phyloP scores from a whole-genome alignment of 1,140 invertebrate species.

The Ericerus pela region DNA sequence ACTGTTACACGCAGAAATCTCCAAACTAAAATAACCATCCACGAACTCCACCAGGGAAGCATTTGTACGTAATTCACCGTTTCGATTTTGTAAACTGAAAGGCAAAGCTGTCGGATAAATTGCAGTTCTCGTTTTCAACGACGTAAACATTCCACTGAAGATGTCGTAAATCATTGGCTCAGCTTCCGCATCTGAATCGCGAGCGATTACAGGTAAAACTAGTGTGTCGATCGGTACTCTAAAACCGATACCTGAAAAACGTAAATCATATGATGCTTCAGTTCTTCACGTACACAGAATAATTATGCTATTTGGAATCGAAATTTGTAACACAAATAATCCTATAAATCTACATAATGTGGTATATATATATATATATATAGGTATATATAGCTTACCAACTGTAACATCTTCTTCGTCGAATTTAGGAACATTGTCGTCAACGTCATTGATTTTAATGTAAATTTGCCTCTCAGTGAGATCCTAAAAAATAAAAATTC shows the following conservation, averaged over 20 bases:
- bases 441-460: slow-evolving; percentile 50
- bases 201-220: slow-evolving; percentile 47
- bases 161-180: slow-evolving; percentile 46
- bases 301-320: slow-evolving; percentile 3
- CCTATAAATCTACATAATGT: not conserved
- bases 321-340: not conserved
- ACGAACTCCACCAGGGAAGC: slow-evolving; percentile 50
- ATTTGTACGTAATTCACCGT: slow-evolving; percentile 51
- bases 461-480: slow-evolving; percentile 50
- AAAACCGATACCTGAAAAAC: slow-evolving; percentile 41
- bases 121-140: slow-evolving; percentile 18
- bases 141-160: slow-evolving; percentile 26
- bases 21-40: slow-evolving; percentile 50
- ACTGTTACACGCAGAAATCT: slow-evolving; percentile 48
- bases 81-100: slow-evolving; percentile 42
- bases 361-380: not conserved
- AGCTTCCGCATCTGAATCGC: slow-evolving; percentile 49
- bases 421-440: slow-evolving; percentile 57
- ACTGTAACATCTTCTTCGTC: slow-evolving; percentile 47
- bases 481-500: slow-evolving; percentile 35
- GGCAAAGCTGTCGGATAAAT: slow-evolving; percentile 18
- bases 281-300: no score
- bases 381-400: slow-evolving; percentile 27
- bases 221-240: slow-evolving; percentile 59
- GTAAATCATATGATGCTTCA: not conserved